Base-by-base conservation (phyloP, 2,888 invertebrate species). In the Chamaedrilus cognettii region DNA sequence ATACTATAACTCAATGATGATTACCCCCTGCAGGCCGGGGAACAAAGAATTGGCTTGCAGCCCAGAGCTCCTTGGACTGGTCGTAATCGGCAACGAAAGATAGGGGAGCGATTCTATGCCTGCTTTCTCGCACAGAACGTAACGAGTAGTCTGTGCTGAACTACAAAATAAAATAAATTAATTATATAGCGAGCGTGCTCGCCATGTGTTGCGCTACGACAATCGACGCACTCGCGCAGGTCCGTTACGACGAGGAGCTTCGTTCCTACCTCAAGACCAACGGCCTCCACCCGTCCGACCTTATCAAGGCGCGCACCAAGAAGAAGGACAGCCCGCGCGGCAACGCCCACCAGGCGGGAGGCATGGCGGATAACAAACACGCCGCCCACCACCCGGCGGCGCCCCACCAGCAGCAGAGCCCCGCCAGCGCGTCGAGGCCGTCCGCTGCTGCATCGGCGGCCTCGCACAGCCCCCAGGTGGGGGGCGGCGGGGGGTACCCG, bases 231-330 rank as follows among this genome's bases (percentile, higher is more conserved):
- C n/a, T n/a, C n/a, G n/a, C n/a, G n/a, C 42, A 42, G 42, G 42
- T 67, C 15, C 65, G 65, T 7, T 73, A 73, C 62, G 73, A 72
- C 34, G 72, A 70, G 50, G 73, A 73, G 31, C 56, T 73, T 4
- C 65, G 66, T 32, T 58, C 64, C 1, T 73, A 73, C 62, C 64
- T 73, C 50, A 70, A 70, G 67, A 59, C 62, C 23, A 72, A 70
- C 34, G 68, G 68, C 34, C 67, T 73, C 60, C 68, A 68, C 35
- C 69, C 70, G n/a, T 68, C 70, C 1, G 73, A 73, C 35, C 65
- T 73, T 26, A 72, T 66, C 49, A 70, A 70, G 30, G 62, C 71
- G 2, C 60, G 68, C 19, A 65, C 60, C 61, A 71, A 71, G 42
- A 51, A 50, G 31, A 60, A 60, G 11, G 60, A 60, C 60, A 62